Base-by-base conservation (phyloP, 2,888 invertebrate species). In the Selenia dentaria region DNA sequence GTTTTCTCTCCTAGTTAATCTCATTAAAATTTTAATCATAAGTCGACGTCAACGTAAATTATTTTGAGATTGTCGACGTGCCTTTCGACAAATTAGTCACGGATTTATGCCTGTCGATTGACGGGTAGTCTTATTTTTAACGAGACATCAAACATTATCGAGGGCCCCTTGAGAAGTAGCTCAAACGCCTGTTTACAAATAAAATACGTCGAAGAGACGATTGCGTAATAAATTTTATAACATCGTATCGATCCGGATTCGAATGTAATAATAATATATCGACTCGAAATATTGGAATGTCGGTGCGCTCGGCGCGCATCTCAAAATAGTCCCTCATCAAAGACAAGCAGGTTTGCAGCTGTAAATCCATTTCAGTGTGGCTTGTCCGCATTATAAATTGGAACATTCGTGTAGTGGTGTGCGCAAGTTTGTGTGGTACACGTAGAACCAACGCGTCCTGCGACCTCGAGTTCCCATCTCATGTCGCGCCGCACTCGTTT, bases 281-380 rank as follows among this genome's bases (percentile, higher is more conserved):
- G 83, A 80, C 69, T 82, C 75, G 80, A 83, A 84, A 83, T 89
- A 90, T 89, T 79, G 89, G 85, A 83, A 88, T 87, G 83, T 80
- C 81, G 77, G 80, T 84, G 83, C 84, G 86, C 83, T 79, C 83
- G 79, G 80, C 79, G 74, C 79, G 80, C 70, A 71, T 86, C 88
- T 82, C 72, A 77, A 90, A 89, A 90, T 90, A 90, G 83, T 83
- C 83, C 82, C 84, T 90, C 90, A 89, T 90, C 90, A 90, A 90
- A 90, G 90, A 89, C 88, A 83, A 85, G 79, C 85, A 89, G 85
- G 85, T 84, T 87, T 84, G 87, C 86, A 86, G 90, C 89, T 88
- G 90, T 90, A 90, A 90, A 90, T 89, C 89, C 87, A 86, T 86
- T 88, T 90, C 88, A 87, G 78, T 83, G 83, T 86, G 79, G 84